phyloP scores from a whole-genome alignment of 2,797 vertebrate genomes.

The Schizothorax lantsangensis region DNA sequence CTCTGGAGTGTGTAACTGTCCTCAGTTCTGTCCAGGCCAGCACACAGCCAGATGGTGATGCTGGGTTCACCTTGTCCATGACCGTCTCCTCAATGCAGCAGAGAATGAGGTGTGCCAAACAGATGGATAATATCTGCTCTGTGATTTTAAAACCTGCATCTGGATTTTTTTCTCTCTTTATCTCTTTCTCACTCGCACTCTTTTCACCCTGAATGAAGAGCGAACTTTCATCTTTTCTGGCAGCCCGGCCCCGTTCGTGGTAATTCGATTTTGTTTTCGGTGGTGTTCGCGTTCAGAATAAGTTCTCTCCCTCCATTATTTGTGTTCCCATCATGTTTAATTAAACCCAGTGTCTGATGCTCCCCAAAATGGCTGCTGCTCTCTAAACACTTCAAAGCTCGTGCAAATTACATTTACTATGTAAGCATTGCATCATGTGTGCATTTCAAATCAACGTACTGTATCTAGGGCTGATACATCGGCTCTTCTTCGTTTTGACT shows the following conservation, averaged over 20 bases:
- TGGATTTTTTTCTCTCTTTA: constrained; percentile 59
- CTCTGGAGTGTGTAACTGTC: constrained; percentile 57
- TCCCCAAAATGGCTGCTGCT: constrained; percentile 52
- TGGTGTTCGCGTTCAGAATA: constrained; percentile 26
- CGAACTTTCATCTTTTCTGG: constrained; percentile 46
- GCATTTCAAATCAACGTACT: constrained; percentile 32
- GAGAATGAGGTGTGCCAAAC: constrained; percentile 70
- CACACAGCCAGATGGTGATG: constrained; percentile 77
- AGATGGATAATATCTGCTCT: constrained; percentile 74
- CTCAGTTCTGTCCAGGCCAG: constrained; percentile 66
- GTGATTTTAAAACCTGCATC: constrained; percentile 66
- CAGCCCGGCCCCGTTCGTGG: constrained; percentile 63
- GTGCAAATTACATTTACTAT: constrained; percentile 79
- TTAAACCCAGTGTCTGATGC: constrained; percentile 65
- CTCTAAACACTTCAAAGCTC: constrained; percentile 73
- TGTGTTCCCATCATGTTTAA: constrained; percentile 64
- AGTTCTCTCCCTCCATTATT: constrained; percentile 52
- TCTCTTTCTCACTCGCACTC: constrained; percentile 25
- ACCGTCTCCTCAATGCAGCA: constrained; percentile 71
- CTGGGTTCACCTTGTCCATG: constrained; percentile 77
- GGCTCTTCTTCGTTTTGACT: constrained; percentile 7
- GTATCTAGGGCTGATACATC: constrained; percentile 33
- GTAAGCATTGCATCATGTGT: constrained; percentile 79
- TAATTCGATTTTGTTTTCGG: constrained; percentile 64
- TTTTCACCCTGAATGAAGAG: constrained; percentile 25